Evolutionary conservation across 2,113 vertebrate species (phyloP).

Genomic region (Cynoglossus semilaevis): DNA sequence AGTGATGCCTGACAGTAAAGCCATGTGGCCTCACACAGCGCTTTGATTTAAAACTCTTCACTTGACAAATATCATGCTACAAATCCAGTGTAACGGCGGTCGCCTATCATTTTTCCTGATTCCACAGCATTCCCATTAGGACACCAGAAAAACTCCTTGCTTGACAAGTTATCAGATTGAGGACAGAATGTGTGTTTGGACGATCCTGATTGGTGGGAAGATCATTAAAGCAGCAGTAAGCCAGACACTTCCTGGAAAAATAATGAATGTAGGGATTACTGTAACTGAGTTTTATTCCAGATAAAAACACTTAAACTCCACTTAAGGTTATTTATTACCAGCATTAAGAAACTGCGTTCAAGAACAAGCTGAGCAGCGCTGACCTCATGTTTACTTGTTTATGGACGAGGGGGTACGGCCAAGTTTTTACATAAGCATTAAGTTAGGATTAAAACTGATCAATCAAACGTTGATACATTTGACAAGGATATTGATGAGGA

Average conservation of each 20-base stretch:
- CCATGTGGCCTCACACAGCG: not conserved
- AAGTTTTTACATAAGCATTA: conserved; percentile 29
- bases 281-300: not conserved
- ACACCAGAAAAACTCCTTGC: not conserved
- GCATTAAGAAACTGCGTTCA: conserved; percentile 10
- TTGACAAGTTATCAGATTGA: not conserved
- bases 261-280: not conserved
- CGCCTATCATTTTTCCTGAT: no score
- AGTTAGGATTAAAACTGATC: conserved; percentile 35
- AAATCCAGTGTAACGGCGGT: no score
- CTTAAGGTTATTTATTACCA: conserved; percentile 14
- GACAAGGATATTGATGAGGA: conserved; percentile 46
- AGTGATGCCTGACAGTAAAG: no score
- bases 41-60: not conserved
- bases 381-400: conserved; percentile 39
- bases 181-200: not conserved
- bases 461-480: conserved; percentile 40
- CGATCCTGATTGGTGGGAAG: not conserved
- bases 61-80: no score
- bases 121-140: no score
- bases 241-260: not conserved
- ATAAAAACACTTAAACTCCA: conserved; percentile 9
- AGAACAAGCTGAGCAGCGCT: conserved; percentile 6
- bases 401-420: not conserved
- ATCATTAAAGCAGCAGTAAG: not conserved